These are phyloP conservation scores for Eristalis tenax DNA, from an alignment of 2,888 invertebrate species.

Conservation along the genomic window DNA sequence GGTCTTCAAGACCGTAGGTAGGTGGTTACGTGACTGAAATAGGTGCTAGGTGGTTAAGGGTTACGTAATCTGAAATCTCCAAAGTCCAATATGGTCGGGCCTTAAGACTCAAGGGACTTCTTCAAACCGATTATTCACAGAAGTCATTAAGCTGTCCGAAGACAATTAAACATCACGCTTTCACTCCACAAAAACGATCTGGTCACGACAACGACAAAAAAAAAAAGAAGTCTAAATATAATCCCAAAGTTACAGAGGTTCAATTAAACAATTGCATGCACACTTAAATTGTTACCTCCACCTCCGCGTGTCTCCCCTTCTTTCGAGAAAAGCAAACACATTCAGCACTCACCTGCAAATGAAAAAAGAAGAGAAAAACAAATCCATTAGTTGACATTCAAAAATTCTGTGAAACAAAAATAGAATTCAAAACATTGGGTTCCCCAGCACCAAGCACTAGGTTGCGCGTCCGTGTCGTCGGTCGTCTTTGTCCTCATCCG, in stretches of 20 bases:
- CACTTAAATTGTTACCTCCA: not conserved
- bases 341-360: constrained; percentile 52
- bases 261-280: not conserved
- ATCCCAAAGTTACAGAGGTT: not conserved
- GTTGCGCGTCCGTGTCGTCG: not conserved
- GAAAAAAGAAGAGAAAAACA: constrained; percentile 13
- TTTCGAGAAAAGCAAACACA: not conserved
- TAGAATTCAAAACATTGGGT: not conserved
- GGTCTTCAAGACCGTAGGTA: no score
- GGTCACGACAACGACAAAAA: not conserved
- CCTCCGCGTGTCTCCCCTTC: not conserved
- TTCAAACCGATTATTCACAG: not conserved
- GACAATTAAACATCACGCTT: not conserved
- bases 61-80: no score
- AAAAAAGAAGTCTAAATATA: not conserved
- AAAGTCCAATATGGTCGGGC: no score
- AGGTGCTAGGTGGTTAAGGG: no score
- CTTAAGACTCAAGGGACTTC: not conserved
- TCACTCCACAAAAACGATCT: not conserved
- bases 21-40: no score
- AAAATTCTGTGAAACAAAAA: constrained; percentile 10
- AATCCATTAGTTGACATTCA: constrained; percentile 42
- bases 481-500: not conserved
- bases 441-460: not conserved
- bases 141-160: not conserved